A percentile compares a stretch with the other conserved stretches of the same genome.
These are phyloP conservation scores for Daktulosphaira vitifoliae DNA, from an alignment of 1,140 invertebrate genomes.

Conservation along the genomic window DNA sequence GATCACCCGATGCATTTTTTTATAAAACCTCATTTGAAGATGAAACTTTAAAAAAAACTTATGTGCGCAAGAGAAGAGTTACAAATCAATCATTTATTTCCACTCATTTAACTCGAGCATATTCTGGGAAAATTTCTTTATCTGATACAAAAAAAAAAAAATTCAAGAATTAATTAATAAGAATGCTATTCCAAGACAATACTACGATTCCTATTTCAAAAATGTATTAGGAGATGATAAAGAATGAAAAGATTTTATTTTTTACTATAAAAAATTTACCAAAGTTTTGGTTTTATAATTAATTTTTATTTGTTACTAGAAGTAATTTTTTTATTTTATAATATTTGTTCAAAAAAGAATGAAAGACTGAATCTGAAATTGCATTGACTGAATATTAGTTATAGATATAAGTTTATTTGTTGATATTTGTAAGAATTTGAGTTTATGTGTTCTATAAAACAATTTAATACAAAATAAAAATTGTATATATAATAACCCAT, in stretches of 20 bases:
- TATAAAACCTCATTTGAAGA: conserved; percentile 10
- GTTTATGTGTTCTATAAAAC: too few species aligned
- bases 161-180: conserved; percentile 18
- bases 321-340: too few species aligned
- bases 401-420: too few species aligned
- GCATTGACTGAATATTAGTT: too few species aligned
- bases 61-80: background rate
- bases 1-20: background rate
- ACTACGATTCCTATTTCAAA: conserved; percentile 3
- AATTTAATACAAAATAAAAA: too few species aligned
- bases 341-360: too few species aligned
- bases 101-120: conserved; percentile 6
- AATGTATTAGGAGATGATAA: conserved; percentile 9
- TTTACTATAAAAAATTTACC: conserved; percentile 1
- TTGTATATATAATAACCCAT: too few species aligned
- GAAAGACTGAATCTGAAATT: too few species aligned
- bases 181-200: conserved; percentile 13
- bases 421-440: too few species aligned
- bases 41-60: background rate
- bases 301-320: too few species aligned
- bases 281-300: too few species aligned
- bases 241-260: conserved; percentile 6
- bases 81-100: conserved; percentile 9
- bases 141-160: background rate
- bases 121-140: conserved; percentile 14